Evolutionary conservation across 2,797 vertebrate genomes (phyloP).

Genomic region (Graptemys geographica): DNA sequence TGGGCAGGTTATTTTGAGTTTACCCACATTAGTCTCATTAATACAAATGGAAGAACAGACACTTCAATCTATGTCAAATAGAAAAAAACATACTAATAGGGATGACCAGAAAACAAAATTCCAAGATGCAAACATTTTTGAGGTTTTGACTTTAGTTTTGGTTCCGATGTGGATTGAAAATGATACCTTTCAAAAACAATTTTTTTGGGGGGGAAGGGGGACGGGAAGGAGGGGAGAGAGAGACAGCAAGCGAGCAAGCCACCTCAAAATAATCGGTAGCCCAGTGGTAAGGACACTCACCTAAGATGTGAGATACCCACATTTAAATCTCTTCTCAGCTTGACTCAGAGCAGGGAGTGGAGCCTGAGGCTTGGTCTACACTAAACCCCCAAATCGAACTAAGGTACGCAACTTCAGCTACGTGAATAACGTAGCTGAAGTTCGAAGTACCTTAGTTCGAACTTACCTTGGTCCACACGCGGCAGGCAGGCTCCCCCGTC

Average conservation of each 20-base stretch:
- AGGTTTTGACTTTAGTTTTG: not conserved
- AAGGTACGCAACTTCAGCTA: too few species aligned
- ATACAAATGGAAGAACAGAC: conserved; percentile 41
- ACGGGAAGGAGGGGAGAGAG: not conserved
- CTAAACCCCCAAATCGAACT: too few species aligned
- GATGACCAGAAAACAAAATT: not conserved
- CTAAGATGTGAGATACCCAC: not conserved
- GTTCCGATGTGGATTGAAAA: not conserved
- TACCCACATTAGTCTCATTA: conserved; percentile 49
- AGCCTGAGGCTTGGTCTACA: not conserved
- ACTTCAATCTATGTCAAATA: conserved; percentile 1
- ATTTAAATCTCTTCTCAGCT: not conserved
- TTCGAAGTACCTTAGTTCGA: too few species aligned
- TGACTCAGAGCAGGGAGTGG: not conserved
- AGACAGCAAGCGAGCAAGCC: not conserved
- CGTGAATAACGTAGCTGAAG: too few species aligned
- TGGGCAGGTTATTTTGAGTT: not conserved
- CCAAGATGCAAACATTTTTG: not conserved
- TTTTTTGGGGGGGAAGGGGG: rapidly evolving
- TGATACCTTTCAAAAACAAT: not conserved
- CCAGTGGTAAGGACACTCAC: not conserved
- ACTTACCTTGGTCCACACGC: too few species aligned
- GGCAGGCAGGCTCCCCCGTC: too few species aligned
- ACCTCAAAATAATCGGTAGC: not conserved
- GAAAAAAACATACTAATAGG: not conserved